These are phyloP conservation scores for Marcusenius ussheri DNA, from an alignment of 2,113 vertebrate genomes.

Conservation along the genomic window DNA sequence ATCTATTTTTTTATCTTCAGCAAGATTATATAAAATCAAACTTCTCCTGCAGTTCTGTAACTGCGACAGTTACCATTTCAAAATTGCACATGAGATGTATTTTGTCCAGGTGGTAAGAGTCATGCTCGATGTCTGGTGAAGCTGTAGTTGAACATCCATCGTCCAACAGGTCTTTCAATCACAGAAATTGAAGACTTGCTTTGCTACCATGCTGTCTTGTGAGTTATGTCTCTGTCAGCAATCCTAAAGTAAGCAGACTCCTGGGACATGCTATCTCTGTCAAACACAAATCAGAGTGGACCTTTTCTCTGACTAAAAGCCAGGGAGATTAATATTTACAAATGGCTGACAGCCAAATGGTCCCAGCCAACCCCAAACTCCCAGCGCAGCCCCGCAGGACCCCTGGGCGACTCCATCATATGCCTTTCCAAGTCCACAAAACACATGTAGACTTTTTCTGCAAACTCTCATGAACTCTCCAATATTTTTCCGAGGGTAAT, in stretches of 20 bases:
- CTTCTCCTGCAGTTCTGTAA: not conserved
- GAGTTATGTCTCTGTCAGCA: not conserved
- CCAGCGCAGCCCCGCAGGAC: not conserved
- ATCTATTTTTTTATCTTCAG: not conserved
- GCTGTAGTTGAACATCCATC: not conserved
- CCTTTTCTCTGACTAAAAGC: not conserved
- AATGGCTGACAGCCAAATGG: conserved; percentile 11
- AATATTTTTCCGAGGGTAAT: not conserved
- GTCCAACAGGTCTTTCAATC: not conserved
- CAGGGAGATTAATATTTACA: conserved; percentile 18
- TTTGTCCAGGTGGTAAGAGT: too few relatives aligned
- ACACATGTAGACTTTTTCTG: not conserved
- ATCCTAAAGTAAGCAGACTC: conserved; percentile 9
- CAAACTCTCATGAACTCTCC: not conserved
- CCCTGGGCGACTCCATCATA: not conserved
- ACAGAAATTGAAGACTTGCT: not conserved
- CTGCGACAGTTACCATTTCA: too few relatives aligned
- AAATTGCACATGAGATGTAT: too few relatives aligned
- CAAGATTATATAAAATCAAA: not conserved
- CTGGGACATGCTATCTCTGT: conserved; percentile 1
- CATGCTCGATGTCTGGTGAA: not conserved
- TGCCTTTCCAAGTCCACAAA: not conserved
- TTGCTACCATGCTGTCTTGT: not conserved
- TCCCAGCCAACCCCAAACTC: not conserved
- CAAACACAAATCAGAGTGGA: conserved; percentile 19